A percentile compares a stretch with the other conserved stretches of the same genome.
These are phyloP conservation scores for Helogale parvula DNA, from an alignment of 2,113 vertebrate species.

Conservation along the genomic window DNA sequence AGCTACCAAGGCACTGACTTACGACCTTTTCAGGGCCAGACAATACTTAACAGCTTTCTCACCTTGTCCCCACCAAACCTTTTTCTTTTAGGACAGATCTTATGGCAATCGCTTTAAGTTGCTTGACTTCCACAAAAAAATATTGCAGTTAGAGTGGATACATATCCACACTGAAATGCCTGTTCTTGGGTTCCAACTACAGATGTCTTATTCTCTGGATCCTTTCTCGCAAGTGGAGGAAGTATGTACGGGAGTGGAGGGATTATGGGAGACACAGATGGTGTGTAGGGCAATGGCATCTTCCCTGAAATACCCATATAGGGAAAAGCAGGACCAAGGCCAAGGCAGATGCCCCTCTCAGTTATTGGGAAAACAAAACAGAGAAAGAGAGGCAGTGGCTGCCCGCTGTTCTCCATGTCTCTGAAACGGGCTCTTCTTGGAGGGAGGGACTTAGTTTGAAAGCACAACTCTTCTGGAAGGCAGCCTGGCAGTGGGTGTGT, in stretches of 20 bases:
- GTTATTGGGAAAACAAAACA: neutral
- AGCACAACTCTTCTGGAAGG: neutral
- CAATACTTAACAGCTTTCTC: conserved; percentile 88
- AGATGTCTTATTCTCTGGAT: neutral
- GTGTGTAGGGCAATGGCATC: neutral
- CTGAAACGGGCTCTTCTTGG: neutral
- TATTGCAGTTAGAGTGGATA: conserved; percentile 80
- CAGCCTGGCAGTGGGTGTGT: neutral
- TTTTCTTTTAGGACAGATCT: conserved; percentile 85
- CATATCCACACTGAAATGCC: conserved; percentile 51
- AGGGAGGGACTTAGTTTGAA: neutral
- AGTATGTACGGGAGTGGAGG: too few species aligned
- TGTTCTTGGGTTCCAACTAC: neutral
- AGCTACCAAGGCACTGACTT: conserved; percentile 88
- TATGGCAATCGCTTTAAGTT: conserved; percentile 84
- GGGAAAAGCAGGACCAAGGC: neutral
- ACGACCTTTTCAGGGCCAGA: conserved; percentile 89
- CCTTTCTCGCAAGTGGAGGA: neutral
- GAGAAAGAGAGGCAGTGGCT: neutral
- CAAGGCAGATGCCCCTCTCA: neutral
- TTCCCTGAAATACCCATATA: neutral
- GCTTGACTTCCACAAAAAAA: conserved; percentile 81
- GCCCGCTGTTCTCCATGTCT: neutral
- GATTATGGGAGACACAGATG: neutral
- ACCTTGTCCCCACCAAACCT: conserved; percentile 86